These are phyloP conservation scores for Drosophila borborema DNA, from an alignment of 2,888 invertebrate species.

Conservation along the genomic window DNA sequence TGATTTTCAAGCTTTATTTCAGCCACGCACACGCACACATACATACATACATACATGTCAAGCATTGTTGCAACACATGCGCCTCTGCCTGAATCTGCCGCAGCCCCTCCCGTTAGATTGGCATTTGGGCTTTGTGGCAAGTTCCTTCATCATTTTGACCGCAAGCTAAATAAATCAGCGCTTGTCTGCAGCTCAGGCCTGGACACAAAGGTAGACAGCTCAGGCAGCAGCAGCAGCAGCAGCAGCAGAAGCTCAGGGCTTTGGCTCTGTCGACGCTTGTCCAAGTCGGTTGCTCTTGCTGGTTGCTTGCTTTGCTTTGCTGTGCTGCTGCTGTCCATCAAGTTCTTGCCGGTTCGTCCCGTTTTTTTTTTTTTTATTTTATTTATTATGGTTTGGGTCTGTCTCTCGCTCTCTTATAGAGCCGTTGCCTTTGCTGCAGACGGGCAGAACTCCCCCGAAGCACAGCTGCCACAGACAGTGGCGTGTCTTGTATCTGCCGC, in stretches of 20 bases:
- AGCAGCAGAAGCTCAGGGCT: conserved; percentile 17
- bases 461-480: conserved; percentile 53
- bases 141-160: conserved; percentile 78
- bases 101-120: conserved; percentile 49
- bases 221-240: not conserved
- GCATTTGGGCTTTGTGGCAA: conserved; percentile 35
- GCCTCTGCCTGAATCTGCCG: not conserved
- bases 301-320: conserved; percentile 37
- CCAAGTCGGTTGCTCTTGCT: conserved; percentile 40
- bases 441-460: conserved; percentile 44
- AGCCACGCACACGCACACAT: conserved; percentile 8
- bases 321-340: conserved; percentile 65
- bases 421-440: conserved; percentile 38
- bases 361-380: conserved; percentile 31
- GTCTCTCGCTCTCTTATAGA: conserved; percentile 37
- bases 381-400: conserved; percentile 30
- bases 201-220: conserved; percentile 4
- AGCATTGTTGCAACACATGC: conserved; percentile 13
- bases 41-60: not conserved
- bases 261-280: conserved; percentile 55
- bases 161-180: conserved; percentile 78
- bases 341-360: conserved; percentile 46
- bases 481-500: conserved; percentile 68
- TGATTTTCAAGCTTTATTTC: conserved; percentile 55
- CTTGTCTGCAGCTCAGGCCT: conserved; percentile 65